These are phyloP conservation scores for Noctilio leporinus DNA, from an alignment of 2,113 vertebrate genomes.

Conservation along the genomic window DNA sequence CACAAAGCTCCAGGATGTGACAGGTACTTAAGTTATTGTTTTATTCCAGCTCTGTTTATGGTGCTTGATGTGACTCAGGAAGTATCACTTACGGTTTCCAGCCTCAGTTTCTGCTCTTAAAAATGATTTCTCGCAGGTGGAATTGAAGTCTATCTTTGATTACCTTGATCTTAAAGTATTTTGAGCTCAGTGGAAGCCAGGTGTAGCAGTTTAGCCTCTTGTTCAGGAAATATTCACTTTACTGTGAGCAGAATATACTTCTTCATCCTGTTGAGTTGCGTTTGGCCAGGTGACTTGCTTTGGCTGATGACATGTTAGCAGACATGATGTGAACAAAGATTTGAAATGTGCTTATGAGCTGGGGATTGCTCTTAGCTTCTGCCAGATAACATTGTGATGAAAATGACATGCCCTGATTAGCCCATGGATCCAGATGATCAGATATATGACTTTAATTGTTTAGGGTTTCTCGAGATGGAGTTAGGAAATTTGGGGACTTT, in stretches of 20 bases:
- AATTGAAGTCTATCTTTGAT: neutral
- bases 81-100: neutral
- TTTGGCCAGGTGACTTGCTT: neutral
- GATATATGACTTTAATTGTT: neutral
- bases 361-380: neutral
- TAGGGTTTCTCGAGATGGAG: neutral
- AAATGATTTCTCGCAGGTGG: neutral
- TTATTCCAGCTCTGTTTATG: neutral
- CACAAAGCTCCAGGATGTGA: no score
- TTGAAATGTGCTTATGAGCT: neutral
- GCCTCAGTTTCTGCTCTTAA: neutral
- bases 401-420: neutral
- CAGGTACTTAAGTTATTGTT: neutral
- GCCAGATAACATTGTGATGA: neutral
- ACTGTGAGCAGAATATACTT: neutral
- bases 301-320: constrained; percentile 10
- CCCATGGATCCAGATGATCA: neutral
- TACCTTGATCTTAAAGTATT: neutral
- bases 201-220: neutral
- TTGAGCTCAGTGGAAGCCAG: neutral
- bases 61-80: neutral
- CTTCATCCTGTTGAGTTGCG: neutral
- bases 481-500: neutral
- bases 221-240: neutral
- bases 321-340: neutral